Percentiles rank a stretch among this genome's conserved stretches.
Conservation (phyloP, 2,797 vertebrate species). For the Ataeniobius toweri region DNA sequence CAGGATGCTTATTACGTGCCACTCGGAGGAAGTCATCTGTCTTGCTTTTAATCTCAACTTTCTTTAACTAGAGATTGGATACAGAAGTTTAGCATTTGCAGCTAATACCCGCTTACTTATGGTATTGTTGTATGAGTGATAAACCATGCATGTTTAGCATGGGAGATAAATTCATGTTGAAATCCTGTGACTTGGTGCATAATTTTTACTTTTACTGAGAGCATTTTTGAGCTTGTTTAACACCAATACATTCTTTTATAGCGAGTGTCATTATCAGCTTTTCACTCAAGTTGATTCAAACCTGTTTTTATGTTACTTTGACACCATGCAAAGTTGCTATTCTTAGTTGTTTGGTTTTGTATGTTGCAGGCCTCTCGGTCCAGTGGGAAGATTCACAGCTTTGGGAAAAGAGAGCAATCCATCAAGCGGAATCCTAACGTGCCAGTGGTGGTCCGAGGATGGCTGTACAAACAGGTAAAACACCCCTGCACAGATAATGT, state of each 20-base stretch:
- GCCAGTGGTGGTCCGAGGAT: slow-evolving; percentile 92
- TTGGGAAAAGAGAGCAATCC: slow-evolving; percentile 93
- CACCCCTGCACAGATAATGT: too few species aligned
- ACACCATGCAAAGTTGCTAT: background rate
- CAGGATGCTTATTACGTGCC: slow-evolving; percentile 7
- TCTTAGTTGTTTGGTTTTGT: slow-evolving; percentile 4
- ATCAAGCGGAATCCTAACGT: slow-evolving; percentile 93
- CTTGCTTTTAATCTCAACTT: slow-evolving; percentile 1
- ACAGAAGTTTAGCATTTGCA: background rate
- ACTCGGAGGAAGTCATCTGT: background rate
- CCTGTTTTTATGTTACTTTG: background rate
- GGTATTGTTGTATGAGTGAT: background rate
- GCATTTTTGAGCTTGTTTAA: background rate
- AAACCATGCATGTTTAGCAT: background rate
- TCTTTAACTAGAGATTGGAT: slow-evolving; percentile 5
- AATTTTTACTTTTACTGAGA: background rate
- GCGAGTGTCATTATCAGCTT: background rate
- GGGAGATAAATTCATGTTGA: background rate
- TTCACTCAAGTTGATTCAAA: background rate
- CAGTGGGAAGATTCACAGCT: slow-evolving; percentile 88
- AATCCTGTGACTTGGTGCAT: background rate
- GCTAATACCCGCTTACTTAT: background rate
- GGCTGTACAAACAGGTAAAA: slow-evolving; percentile 94
- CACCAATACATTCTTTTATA: background rate
- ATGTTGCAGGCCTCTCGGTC: slow-evolving; percentile 81